Conservation (phyloP, 1,140 invertebrate genomes). For the Maconellicoccus hirsutus region DNA sequence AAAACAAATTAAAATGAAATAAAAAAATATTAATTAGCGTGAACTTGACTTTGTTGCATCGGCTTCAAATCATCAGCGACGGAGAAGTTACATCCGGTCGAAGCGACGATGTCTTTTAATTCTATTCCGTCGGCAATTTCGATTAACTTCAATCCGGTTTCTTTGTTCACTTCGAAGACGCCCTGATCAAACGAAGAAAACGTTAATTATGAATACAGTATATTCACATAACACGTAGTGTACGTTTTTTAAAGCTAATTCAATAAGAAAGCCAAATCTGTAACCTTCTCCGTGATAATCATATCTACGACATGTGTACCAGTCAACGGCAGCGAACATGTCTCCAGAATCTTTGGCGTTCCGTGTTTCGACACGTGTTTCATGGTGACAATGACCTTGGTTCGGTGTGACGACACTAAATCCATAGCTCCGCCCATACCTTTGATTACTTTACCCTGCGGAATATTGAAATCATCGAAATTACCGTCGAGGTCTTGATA, state of each 20-base stretch:
- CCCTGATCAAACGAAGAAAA: conserved; percentile 50
- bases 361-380: conserved; percentile 90
- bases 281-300: conserved; percentile 89
- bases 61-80: conserved; percentile 59
- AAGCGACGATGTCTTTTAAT: conserved; percentile 67
- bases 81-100: conserved; percentile 74
- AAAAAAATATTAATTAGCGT: neutral
- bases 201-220: too few relatives aligned
- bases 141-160: conserved; percentile 64
- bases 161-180: conserved; percentile 80
- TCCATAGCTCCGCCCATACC: conserved; percentile 99
- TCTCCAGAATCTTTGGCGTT: conserved; percentile 78
- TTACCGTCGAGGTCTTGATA: too few relatives aligned
- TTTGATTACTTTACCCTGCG: conserved; percentile 87
- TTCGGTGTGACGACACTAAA: conserved; percentile 75
- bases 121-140: conserved; percentile 78
- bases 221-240: too few relatives aligned
- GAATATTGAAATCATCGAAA: neutral
- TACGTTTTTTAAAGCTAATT: too few relatives aligned
- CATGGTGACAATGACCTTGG: conserved; percentile 96
- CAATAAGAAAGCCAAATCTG: too few relatives aligned
- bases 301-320: conserved; percentile 86
- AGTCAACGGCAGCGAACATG: conserved; percentile 84
- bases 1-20: too few relatives aligned
- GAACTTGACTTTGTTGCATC: conserved; percentile 47